Evolutionary conservation across 1,140 invertebrate species (phyloP).

Genomic region (Catajapyx aquilonaris): DNA sequence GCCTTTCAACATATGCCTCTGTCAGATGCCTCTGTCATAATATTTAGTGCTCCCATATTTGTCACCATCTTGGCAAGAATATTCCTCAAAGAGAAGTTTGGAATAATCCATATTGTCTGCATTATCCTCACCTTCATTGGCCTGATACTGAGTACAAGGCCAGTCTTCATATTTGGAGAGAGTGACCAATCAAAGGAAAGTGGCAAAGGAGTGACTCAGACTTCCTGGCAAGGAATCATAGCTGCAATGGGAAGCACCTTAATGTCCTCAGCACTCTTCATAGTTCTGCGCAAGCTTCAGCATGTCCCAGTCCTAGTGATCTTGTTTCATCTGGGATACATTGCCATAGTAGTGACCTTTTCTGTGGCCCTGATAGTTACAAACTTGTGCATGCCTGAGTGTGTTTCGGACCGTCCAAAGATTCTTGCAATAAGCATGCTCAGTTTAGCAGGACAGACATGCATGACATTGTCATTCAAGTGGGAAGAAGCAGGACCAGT

Average conservation of each 20-base stretch:
- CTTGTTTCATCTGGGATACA: background rate
- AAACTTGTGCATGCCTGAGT: background rate
- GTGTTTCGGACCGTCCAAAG: background rate
- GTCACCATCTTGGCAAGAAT: constrained; percentile 74
- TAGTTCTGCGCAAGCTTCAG: background rate
- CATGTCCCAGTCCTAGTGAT: background rate
- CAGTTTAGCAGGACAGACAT: background rate
- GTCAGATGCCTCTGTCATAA: constrained; percentile 73
- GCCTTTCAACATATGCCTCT: constrained; percentile 73
- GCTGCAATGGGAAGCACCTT: background rate
- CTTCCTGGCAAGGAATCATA: background rate
- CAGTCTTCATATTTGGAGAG: constrained; percentile 17
- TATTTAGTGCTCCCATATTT: constrained; percentile 77
- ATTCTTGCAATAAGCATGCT: background rate
- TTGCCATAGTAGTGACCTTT: background rate
- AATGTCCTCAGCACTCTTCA: background rate
- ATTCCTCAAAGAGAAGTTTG: constrained; percentile 74
- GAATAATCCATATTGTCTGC: constrained; percentile 58
- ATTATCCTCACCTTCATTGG: constrained; percentile 64
- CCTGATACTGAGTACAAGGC: constrained; percentile 63
- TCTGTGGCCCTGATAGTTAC: background rate
- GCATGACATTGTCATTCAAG: background rate
- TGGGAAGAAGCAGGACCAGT: background rate
- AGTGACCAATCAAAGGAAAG: constrained; percentile 1
- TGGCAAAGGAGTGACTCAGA: no score